phyloP scores from a whole-genome alignment of 2,888 invertebrate species.

The Agapostemon virescens region DNA sequence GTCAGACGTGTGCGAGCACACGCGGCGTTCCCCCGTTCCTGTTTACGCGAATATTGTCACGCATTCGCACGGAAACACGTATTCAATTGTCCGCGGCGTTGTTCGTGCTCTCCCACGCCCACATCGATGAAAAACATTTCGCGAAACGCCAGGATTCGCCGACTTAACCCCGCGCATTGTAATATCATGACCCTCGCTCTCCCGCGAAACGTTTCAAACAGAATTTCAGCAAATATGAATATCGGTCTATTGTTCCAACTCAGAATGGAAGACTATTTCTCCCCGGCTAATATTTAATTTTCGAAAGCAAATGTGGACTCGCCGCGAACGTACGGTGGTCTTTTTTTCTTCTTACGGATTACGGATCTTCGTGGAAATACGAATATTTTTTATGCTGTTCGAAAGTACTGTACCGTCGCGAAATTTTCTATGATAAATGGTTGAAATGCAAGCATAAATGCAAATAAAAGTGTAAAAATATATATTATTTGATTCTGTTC shows the following conservation, averaged over 20 bases:
- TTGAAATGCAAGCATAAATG: background rate
- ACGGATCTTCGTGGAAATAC: background rate
- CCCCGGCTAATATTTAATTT: background rate
- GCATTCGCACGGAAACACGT: conserved; percentile 43
- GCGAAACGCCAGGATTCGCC: background rate
- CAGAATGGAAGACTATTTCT: background rate
- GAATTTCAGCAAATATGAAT: background rate
- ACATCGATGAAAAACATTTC: conserved; percentile 36
- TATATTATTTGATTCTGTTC: no score
- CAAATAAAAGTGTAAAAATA: no score
- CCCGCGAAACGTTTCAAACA: background rate
- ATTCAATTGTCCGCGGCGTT: conserved; percentile 45
- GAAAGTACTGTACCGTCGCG: no score
- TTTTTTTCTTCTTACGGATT: background rate
- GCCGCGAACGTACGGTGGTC: background rate
- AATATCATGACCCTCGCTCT: background rate
- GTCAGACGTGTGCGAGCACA: conserved; percentile 48
- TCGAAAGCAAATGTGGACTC: background rate
- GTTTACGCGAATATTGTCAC: conserved; percentile 46
- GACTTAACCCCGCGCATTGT: background rate
- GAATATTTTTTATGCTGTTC: no score
- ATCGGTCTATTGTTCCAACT: background rate
- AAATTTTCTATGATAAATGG: background rate
- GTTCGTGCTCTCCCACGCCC: background rate
- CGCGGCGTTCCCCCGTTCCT: conserved; percentile 19